Base-by-base conservation (phyloP, 2,113 vertebrate genomes). In the Datnioides undecimradiatus region DNA sequence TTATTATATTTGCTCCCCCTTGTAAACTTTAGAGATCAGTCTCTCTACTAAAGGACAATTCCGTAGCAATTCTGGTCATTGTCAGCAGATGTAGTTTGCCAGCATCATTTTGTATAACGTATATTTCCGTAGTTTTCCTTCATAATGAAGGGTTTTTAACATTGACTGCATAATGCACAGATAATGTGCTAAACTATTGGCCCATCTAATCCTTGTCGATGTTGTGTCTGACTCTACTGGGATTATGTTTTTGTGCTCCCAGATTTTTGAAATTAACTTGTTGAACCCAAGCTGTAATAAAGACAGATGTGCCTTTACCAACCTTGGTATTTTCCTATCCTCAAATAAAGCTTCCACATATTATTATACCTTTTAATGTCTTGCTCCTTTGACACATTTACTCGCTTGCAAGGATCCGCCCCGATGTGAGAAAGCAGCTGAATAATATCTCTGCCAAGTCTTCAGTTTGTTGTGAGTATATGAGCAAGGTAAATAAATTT, bases 401-500 rank as follows among this genome's bases (percentile, higher is more conserved):
- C 55, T 74, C 36, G 38, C 57, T 60, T 51, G 34, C 46, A 41
- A 86, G 68, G 13, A 52, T 69, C 81, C 60, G 58, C 58, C 25
- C 65, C 29, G 38, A 51, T 60, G 45, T 60, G 31, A 48, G 67
- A 74, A 52, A 4, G 29, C 79, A 58, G 16, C 71, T 77, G 76
- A 78, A 69, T 45, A 71, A 52, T 36, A 70, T 34, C 62, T 74
- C 57, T 52, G 79, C 57, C 57, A 16, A 77, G 70, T 58, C 73
- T 62, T 49, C 19, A 43, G 62, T 73, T 78, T 88, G 57, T 79
- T 87, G 72, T 78, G 71, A 63, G 69, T 51, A 54, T 72, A 45
- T 21, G 55, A 89, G 73, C 76, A 80, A 86, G 74, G 72, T 76
- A 78, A 91, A 90, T 83, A 83, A 2, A 82, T 87, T 76, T 85